Base-by-base conservation (phyloP, 2,888 invertebrate genomes). In the Drosophila demipolita region DNA sequence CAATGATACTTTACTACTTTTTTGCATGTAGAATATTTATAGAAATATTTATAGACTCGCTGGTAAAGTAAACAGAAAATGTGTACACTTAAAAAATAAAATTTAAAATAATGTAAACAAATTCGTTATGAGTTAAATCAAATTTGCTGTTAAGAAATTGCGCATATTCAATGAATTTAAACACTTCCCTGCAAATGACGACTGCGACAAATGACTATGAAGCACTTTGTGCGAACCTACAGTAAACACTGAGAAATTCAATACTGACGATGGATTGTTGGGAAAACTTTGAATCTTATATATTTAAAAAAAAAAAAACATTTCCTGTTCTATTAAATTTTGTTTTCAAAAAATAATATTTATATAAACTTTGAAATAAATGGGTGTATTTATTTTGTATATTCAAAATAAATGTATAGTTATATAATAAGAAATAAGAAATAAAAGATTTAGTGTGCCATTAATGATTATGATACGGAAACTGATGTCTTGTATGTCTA, bases 91-190 rank as follows among this genome's bases (percentile, higher is more conserved):
- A 6, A 38, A 12, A 8, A 5, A 29, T 29, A 12, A 42, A 54
- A 3, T 12, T 3, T 8, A 33, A 40, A 1, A 3, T 36, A 62
- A 60, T 33, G 32, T 64, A 26, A 64, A 53, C 38, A 65, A 64
- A 61, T 23, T 32, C 26, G 29, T 23, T 33, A 60, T 40, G 55
- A 55, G 52, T 33, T 48, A 59, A 66, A 42, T 60, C 55, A 45
- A 77, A 45, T 26, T 61, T 63, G 73, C 42, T 54, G 64, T 23
- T 29, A 33, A 35, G 42, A 50, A 73, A 36, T 40, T 35, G 35
- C 53, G 35, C 54, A 55, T 53, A 50, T 59, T 50, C 36, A 6
- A 23, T 23, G 9, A n/a, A 17, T 15, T 53, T 33, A 26, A 15
- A 32, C 42, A 57, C 49, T 65, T 73, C 15, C 54, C 54, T 42